These are phyloP conservation scores for Hetaerina americana DNA, from an alignment of 1,140 invertebrate species.

Conservation along the genomic window DNA sequence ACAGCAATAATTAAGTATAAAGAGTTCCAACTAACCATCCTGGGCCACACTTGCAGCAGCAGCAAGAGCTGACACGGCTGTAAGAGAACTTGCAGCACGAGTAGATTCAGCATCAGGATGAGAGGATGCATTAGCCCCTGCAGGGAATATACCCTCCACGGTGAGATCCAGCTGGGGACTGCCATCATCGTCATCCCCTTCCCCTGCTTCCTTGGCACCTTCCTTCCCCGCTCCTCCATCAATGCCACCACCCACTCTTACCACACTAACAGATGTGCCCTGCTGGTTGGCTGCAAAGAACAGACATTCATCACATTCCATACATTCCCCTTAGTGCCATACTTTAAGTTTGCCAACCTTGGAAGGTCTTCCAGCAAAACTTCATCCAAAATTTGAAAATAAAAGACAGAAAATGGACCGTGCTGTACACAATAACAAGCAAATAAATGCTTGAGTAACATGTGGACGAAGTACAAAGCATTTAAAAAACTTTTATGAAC, in stretches of 20 bases:
- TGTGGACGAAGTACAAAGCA: too few relatives aligned
- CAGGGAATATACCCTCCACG: slow-evolving; percentile 15
- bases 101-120: neutral
- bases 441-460: too few relatives aligned
- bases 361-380: too few relatives aligned
- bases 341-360: too few relatives aligned
- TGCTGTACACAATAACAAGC: too few relatives aligned
- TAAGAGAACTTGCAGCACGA: neutral
- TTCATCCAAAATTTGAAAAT: too few relatives aligned
- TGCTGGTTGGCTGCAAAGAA: slow-evolving; percentile 35
- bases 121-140: slow-evolving; percentile 8
- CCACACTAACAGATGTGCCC: slow-evolving; percentile 33
- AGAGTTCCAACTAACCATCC: neutral
- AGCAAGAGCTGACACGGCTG: neutral
- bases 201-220: neutral
- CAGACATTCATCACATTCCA: too few relatives aligned
- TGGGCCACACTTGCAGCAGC: neutral
- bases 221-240: slow-evolving; percentile 4
- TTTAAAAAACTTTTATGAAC: too few relatives aligned
- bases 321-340: too few relatives aligned
- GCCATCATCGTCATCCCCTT: slow-evolving; percentile 10
- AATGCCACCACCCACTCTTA: slow-evolving; percentile 27
- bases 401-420: too few relatives aligned
- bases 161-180: slow-evolving; percentile 16
- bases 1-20: too few relatives aligned